A percentile compares a stretch with the other conserved stretches of the same genome.
Conservation (phyloP, 2,888 invertebrate genomes). For the Trilocha varians region DNA sequence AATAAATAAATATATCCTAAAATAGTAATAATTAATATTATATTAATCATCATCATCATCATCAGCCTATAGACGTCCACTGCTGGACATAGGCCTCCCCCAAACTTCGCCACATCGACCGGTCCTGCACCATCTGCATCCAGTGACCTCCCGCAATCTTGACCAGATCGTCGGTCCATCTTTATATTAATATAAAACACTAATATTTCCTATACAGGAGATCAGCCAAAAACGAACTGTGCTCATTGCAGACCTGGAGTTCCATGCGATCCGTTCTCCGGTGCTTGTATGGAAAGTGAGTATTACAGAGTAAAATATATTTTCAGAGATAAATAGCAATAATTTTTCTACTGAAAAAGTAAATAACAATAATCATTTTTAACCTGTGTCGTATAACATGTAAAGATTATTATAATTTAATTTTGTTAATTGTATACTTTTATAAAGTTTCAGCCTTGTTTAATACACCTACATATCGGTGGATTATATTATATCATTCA, state of each 20-base stretch:
- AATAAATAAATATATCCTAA: too few relatives aligned
- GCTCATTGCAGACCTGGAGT: constrained; percentile 86
- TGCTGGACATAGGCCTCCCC: too few relatives aligned
- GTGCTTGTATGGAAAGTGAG: constrained; percentile 89
- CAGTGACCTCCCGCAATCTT: too few relatives aligned
- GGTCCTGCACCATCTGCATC: too few relatives aligned
- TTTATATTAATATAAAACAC: neutral
- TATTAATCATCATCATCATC: too few relatives aligned
- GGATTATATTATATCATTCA: constrained; percentile 48
- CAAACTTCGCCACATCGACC: too few relatives aligned
- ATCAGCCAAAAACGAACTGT: constrained; percentile 67
- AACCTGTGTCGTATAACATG: neutral
- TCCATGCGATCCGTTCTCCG: constrained; percentile 84
- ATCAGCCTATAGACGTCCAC: too few relatives aligned
- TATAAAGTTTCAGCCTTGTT: neutral
- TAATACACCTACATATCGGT: constrained; percentile 25
- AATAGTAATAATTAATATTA: neutral
- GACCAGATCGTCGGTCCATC: too few relatives aligned
- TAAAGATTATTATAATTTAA: neutral
- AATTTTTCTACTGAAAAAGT: too few relatives aligned
- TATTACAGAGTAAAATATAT: too few relatives aligned
- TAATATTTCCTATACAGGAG: constrained; percentile 16
- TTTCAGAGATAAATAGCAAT: too few relatives aligned
- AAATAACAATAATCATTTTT: too few relatives aligned
- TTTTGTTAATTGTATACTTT: constrained; percentile 4